Evolutionary conservation across 2,113 vertebrate genomes (phyloP).

Genomic region (Xiphophorus couchianus): DNA sequence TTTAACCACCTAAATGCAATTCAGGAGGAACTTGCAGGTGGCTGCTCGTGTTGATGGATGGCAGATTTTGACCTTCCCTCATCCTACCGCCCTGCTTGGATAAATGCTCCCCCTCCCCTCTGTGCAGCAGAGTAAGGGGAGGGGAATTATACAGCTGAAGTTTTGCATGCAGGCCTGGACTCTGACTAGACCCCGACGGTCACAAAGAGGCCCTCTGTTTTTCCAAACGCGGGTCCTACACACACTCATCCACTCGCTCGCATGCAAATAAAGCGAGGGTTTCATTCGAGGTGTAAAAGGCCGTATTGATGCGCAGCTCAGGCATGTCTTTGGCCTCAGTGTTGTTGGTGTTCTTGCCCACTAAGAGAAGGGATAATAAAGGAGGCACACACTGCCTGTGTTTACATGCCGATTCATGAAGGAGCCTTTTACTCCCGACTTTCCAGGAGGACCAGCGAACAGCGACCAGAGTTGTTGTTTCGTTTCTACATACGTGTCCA

Average conservation of each 20-base stretch:
- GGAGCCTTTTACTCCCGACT: slow-evolving; percentile 31
- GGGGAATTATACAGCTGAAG: slow-evolving; percentile 64
- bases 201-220: slow-evolving; percentile 75
- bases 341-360: slow-evolving; percentile 63
- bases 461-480: slow-evolving; percentile 10
- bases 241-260: slow-evolving; percentile 50
- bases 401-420: slow-evolving; percentile 50
- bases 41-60: background rate
- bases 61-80: slow-evolving; percentile 19
- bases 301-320: slow-evolving; percentile 69
- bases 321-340: slow-evolving; percentile 61
- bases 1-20: background rate
- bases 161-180: slow-evolving; percentile 70
- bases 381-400: slow-evolving; percentile 42
- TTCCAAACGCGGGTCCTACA: slow-evolving; percentile 51
- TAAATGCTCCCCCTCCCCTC: slow-evolving; percentile 69
- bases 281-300: slow-evolving; percentile 67
- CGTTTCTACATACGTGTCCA: slow-evolving; percentile 11
- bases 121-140: slow-evolving; percentile 68
- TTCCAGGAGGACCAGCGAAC: slow-evolving; percentile 10
- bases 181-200: slow-evolving; percentile 62
- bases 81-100: slow-evolving; percentile 43
- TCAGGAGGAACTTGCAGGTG: background rate
- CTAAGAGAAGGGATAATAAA: slow-evolving; percentile 60
- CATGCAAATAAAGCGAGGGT: slow-evolving; percentile 52